These are phyloP conservation scores for Dermatemys mawii DNA, from an alignment of 2,113 vertebrate genomes.

Conservation along the genomic window DNA sequence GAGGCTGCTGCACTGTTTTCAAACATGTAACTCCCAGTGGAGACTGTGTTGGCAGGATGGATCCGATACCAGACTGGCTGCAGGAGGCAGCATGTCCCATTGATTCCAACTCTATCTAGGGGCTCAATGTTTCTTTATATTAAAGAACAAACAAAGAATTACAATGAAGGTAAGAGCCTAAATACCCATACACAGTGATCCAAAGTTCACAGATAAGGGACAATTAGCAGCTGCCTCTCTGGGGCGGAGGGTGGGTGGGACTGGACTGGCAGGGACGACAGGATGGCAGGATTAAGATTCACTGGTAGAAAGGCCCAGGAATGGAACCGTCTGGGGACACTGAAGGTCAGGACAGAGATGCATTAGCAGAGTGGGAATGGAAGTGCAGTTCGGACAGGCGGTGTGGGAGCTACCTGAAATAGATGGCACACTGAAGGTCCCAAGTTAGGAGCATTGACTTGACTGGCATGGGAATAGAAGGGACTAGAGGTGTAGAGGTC, in stretches of 20 bases:
- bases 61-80: conserved; percentile 66
- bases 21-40: conserved; percentile 70
- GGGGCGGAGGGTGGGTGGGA: background rate
- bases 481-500: background rate
- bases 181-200: conserved; percentile 38
- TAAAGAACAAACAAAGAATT: conserved; percentile 76
- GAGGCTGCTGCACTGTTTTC: conserved; percentile 76
- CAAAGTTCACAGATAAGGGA: conserved; percentile 15
- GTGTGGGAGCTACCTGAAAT: background rate
- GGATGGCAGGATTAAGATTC: background rate
- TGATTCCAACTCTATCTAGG: conserved; percentile 63
- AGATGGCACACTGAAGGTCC: background rate
- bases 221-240: background rate
- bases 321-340: background rate
- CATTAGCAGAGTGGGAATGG: rapidly evolving
- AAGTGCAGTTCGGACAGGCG: background rate
- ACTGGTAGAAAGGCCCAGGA: background rate
- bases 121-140: conserved; percentile 63
- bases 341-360: background rate
- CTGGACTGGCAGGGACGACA: background rate
- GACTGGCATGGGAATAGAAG: background rate
- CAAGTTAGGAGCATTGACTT: background rate
- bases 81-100: conserved; percentile 55
- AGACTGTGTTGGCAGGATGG: conserved; percentile 69
- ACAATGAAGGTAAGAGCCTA: conserved; percentile 42